Evolutionary conservation across 2,113 vertebrate genomes (phyloP).

Genomic region (Crotalus horridus): DNA sequence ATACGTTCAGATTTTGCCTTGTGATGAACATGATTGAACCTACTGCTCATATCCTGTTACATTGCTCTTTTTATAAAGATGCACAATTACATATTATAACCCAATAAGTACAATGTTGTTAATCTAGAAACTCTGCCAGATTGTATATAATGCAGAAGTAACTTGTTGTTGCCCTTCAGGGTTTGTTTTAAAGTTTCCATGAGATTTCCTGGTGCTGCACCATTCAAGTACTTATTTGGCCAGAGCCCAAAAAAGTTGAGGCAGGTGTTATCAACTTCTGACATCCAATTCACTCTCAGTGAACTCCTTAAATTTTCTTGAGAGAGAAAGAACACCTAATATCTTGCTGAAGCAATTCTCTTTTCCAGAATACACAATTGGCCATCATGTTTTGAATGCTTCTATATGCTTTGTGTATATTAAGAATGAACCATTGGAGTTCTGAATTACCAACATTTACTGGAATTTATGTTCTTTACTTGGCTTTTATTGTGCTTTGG

Average conservation of each 20-base stretch:
- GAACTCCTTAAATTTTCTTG: not conserved
- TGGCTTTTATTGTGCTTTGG: slow-evolving; percentile 27
- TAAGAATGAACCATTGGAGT: not conserved
- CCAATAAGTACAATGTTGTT: not conserved
- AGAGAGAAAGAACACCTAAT: not conserved
- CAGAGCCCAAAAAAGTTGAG: not conserved
- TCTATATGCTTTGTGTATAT: not conserved
- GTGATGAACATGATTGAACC: not conserved
- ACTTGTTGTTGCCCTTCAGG: not conserved
- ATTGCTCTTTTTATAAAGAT: not conserved
- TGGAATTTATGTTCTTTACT: slow-evolving; percentile 14
- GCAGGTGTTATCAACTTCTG: not conserved
- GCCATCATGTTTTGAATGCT: not conserved
- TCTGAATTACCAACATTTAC: not conserved
- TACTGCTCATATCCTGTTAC: not conserved
- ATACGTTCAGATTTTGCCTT: not conserved
- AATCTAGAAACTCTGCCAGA: not conserved
- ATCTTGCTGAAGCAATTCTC: not conserved
- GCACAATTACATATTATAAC: not conserved
- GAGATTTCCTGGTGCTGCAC: not conserved
- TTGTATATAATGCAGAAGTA: not conserved
- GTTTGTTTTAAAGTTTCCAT: not conserved
- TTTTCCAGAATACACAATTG: not conserved
- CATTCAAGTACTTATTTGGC: not conserved
- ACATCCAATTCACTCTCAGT: not conserved